Evolutionary conservation across 2,113 vertebrate species (phyloP).

Genomic region (Antechinus flavipes): DNA sequence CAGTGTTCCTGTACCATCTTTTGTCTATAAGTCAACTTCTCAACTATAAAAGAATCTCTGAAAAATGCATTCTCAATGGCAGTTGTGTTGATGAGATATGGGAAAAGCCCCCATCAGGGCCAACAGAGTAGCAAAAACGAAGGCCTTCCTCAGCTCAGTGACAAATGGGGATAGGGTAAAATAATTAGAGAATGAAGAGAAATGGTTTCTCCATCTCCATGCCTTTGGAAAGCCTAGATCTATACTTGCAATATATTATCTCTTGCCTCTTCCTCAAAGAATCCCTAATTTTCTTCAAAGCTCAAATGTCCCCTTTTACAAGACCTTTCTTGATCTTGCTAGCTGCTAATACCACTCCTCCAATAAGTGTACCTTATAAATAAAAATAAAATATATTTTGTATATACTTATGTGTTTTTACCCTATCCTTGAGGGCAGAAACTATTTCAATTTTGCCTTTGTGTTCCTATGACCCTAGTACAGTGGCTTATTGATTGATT

Average conservation of each 20-base stretch:
- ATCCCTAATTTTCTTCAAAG: not conserved
- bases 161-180: not conserved
- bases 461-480: not conserved
- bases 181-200: not conserved
- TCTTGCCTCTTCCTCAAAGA: not conserved
- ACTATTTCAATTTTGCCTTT: not conserved
- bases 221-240: not conserved
- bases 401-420: not conserved
- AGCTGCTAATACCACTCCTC: not conserved
- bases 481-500: not conserved
- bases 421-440: not conserved
- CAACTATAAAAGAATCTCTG: not conserved
- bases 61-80: not conserved
- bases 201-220: not conserved
- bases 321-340: not conserved
- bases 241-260: not conserved
- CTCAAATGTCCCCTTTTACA: not conserved
- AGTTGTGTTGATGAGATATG: not conserved
- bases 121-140: not conserved
- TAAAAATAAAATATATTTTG: not conserved
- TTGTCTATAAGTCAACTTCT: not conserved
- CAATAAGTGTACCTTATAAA: not conserved
- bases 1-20: not conserved
- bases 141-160: not conserved
- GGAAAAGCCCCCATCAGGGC: not conserved